Conservation (phyloP, 2,113 vertebrate genomes). For the Anser brachyrhynchus region DNA sequence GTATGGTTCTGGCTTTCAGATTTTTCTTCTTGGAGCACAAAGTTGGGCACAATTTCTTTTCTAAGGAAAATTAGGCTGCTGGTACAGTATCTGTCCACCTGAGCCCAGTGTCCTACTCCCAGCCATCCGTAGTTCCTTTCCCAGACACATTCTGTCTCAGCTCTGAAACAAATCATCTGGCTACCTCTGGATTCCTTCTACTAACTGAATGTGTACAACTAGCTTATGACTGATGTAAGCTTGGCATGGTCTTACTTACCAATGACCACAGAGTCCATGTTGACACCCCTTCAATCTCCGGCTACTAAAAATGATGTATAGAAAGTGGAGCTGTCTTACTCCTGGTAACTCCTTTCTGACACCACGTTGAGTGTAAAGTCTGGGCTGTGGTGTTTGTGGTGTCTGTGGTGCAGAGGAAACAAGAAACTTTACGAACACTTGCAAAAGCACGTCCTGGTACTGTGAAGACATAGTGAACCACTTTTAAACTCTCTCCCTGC, state of each 20-base stretch:
- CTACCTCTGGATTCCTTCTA: background rate
- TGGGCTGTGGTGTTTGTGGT: background rate
- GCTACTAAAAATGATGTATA: too few species aligned
- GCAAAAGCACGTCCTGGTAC: background rate
- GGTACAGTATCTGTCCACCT: background rate
- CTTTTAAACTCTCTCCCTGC: background rate
- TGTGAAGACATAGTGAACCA: background rate
- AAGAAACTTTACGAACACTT: background rate
- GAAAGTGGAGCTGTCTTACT: background rate
- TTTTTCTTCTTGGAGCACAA: background rate
- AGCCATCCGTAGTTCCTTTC: background rate
- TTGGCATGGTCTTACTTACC: background rate
- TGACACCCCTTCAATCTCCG: background rate
- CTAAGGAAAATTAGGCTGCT: background rate
- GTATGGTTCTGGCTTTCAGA: background rate
- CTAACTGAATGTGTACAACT: background rate
- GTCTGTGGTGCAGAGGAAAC: background rate
- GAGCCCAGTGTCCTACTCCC: background rate
- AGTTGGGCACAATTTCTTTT: background rate
- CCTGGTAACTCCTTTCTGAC: background rate
- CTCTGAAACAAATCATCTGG: background rate
- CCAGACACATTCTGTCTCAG: background rate
- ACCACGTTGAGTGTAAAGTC: background rate
- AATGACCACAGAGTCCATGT: background rate
- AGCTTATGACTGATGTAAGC: background rate